phyloP scores from a whole-genome alignment of 2,113 vertebrate species.

The Plestiodon gilberti region DNA sequence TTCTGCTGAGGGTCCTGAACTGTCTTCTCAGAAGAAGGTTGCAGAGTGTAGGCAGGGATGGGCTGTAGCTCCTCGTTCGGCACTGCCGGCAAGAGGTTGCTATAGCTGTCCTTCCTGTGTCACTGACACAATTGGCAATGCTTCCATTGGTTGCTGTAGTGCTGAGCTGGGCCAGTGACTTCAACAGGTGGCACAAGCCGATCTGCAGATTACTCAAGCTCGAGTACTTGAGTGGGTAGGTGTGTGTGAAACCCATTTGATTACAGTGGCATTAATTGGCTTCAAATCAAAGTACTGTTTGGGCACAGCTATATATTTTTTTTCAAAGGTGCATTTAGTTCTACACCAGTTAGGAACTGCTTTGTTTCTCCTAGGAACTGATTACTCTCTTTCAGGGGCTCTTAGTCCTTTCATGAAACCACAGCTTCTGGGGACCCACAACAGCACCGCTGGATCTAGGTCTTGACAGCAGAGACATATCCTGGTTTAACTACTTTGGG shows the following conservation, averaged over 20 bases:
- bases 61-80: not conserved
- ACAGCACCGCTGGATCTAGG: not conserved
- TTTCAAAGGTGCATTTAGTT: not conserved
- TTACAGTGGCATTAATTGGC: not conserved
- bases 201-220: not conserved
- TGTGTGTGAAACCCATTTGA: not conserved
- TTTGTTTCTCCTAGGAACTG: not conserved
- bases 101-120: not conserved
- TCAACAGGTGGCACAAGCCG: not conserved
- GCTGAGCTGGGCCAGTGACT: not conserved
- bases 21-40: not conserved
- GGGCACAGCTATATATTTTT: not conserved
- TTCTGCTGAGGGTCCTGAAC: not conserved
- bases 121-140: no score
- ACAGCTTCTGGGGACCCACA: not conserved
- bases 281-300: not conserved
- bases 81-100: not conserved
- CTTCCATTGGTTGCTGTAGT: not conserved
- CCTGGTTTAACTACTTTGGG: not conserved
- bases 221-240: not conserved
- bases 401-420: no score
- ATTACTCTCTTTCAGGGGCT: not conserved
- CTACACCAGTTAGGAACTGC: no score
- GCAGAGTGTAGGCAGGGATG: not conserved
- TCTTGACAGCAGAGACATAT: no score